Conservation (phyloP, 2,113 vertebrate genomes). For the Sinocyclocheilus anophthalmus region DNA sequence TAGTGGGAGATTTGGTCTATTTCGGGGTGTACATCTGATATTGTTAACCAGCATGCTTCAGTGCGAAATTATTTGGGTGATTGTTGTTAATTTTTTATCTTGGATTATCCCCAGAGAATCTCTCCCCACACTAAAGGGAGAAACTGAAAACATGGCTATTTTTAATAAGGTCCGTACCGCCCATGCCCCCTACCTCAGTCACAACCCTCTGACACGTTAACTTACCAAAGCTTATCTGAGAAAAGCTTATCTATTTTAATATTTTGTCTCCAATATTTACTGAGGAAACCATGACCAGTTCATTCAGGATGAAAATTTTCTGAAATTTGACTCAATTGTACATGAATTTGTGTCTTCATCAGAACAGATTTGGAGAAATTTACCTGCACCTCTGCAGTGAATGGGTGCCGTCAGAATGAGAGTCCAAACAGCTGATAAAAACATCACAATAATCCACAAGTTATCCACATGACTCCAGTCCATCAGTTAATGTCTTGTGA, state of each 20-base stretch:
- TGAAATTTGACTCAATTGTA: not conserved
- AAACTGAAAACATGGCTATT: conserved; percentile 36
- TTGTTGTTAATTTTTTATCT: conserved; percentile 3
- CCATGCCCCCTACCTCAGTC: conserved; percentile 35
- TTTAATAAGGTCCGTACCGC: conserved; percentile 28
- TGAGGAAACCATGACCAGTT: not conserved
- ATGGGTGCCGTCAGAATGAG: no score
- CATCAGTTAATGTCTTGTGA: no score
- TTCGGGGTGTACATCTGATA: not conserved
- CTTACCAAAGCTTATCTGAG: conserved; percentile 21
- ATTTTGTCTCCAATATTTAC: not conserved
- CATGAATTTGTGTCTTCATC: not conserved
- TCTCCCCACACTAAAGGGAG: not conserved
- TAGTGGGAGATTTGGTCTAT: not conserved
- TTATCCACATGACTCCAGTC: no score
- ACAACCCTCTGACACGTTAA: not conserved
- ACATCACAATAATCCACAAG: no score
- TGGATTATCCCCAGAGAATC: not conserved
- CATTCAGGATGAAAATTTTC: not conserved
- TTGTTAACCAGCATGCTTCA: not conserved
- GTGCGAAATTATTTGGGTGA: not conserved
- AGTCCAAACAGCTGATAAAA: no score
- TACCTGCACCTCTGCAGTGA: not conserved
- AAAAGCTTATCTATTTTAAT: not conserved
- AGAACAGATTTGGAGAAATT: not conserved